Base-by-base conservation (phyloP, 37 sponge, comb jelly and placozoan species). In the Lycopodina hypogea region DNA sequence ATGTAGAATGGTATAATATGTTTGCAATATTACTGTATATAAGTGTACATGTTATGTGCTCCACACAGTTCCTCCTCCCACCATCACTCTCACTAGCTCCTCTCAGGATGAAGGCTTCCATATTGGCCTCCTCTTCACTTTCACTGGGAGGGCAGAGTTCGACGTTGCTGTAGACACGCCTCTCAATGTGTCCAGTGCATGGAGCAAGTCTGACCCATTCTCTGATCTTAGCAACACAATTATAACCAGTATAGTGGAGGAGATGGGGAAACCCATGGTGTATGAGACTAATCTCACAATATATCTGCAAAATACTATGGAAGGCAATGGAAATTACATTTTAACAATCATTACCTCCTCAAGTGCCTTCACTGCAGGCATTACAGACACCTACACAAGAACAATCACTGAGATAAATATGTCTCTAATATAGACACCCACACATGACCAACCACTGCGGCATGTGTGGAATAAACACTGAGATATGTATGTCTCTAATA, bases 101-200 rank as follows among this genome's bases (percentile, higher is more conserved):
- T 50, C 71, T 22, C 18, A 42, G 50, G 50, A 70, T 42, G 71
- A 70, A 3, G 50, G 71, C 23, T 70, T 75, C 75, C 51, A 40
- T 37, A 19, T 32, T 75, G 75, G 75, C 2, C 29, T 57, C 1
- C n/a, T 36, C 3, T 60, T 75, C 75, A 75, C 75, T 41, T 35
- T 75, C 22, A 58, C 58, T 35, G 50, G 75, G 12, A 57, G 24
- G 30, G 51, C 51, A 11, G 30, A 57, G 23, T 53, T 75, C 55
- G 24, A 75, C 29, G 1, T 8, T 12, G 59, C 75, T 57, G 78
- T 77, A 32, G 34, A 63, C 78, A 77, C 78, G 0, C 45, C 45
- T 15, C 62, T 77, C 3, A 64, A 7, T 18, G 65, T 77, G 30
- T 1, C 14, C 21, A n/a, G 48, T 3, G 28, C 9, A 0, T 77